Percentiles rank a stretch among this genome's conserved stretches.
phyloP scores from a whole-genome alignment of 1,140 invertebrate species.

The Heliconius eleuchia region DNA sequence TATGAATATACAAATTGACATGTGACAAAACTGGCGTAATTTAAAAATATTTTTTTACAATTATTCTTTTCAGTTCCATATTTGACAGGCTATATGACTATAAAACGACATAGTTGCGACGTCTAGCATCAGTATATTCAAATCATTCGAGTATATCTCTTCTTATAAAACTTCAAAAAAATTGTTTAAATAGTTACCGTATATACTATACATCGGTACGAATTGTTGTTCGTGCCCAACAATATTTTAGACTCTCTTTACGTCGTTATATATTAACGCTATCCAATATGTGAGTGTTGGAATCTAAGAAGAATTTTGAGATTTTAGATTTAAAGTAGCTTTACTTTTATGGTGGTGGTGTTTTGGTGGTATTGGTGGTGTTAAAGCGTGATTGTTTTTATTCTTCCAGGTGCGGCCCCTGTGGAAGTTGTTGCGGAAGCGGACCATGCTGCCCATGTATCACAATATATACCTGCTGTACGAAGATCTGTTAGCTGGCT shows the following conservation, averaged over 20 bases:
- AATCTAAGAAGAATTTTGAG: no score
- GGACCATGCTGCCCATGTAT: slow-evolving; percentile 63
- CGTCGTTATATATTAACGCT: neutral
- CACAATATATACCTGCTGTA: slow-evolving; percentile 73
- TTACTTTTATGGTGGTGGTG: no score
- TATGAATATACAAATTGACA: neutral
- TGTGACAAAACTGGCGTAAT: neutral
- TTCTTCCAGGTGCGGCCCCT: slow-evolving; percentile 53
- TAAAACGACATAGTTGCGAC: neutral
- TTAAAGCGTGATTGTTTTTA: neutral
- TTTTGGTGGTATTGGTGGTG: no score
- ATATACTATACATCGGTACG: neutral
- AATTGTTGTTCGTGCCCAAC: neutral
- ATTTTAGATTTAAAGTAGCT: no score
- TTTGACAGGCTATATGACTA: neutral
- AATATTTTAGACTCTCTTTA: neutral
- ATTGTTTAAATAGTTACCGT: slow-evolving; percentile 9
- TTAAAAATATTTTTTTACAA: neutral
- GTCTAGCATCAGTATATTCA: slow-evolving; percentile 51
- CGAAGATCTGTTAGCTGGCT: slow-evolving; percentile 65
- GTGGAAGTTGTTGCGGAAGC: slow-evolving; percentile 51
- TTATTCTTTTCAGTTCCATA: neutral
- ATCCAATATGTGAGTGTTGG: neutral
- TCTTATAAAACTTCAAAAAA: slow-evolving; percentile 55
- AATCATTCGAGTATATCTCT: slow-evolving; percentile 53